Conservation (phyloP, 1,140 invertebrate species). For the Dreissena polymorpha region DNA sequence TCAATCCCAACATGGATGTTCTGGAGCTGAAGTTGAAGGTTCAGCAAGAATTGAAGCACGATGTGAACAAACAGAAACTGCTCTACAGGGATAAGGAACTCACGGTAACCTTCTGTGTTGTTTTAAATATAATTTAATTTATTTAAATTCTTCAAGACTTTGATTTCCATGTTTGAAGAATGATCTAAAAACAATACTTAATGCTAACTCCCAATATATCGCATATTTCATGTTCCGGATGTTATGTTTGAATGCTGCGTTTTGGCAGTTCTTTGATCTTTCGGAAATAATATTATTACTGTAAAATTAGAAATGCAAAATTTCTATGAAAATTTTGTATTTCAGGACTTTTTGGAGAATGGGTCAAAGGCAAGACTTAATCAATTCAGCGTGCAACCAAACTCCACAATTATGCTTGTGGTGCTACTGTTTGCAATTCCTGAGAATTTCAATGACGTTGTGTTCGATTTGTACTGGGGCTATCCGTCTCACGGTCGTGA, state of each 20-base stretch:
- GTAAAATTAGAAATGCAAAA: no score
- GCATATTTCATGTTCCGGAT: neutral
- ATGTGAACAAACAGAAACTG: slow-evolving; percentile 50
- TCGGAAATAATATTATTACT: neutral
- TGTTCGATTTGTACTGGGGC: slow-evolving; percentile 66
- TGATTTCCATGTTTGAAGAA: neutral
- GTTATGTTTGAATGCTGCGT: neutral
- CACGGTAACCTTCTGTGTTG: slow-evolving; percentile 12
- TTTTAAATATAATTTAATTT: neutral
- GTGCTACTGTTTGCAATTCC: slow-evolving; percentile 60
- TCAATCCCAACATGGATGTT: slow-evolving; percentile 27
- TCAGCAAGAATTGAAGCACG: slow-evolving; percentile 39
- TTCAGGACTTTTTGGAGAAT: slow-evolving; percentile 36
- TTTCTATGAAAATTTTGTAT: neutral
- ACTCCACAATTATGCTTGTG: slow-evolving; percentile 58
- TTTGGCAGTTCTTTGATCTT: neutral
- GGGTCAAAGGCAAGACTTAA: slow-evolving; percentile 22
- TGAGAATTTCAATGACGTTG: slow-evolving; percentile 58
- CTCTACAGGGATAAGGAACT: slow-evolving; percentile 49
- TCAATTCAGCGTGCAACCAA: slow-evolving; percentile 56
- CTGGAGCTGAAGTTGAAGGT: slow-evolving; percentile 30
- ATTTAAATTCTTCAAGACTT: neutral
- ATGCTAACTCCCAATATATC: neutral
- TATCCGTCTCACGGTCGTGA: slow-evolving; percentile 55
- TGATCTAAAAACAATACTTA: neutral